These are phyloP conservation scores for Phycodurus eques DNA, from an alignment of 2,113 vertebrate genomes.

Conservation along the genomic window DNA sequence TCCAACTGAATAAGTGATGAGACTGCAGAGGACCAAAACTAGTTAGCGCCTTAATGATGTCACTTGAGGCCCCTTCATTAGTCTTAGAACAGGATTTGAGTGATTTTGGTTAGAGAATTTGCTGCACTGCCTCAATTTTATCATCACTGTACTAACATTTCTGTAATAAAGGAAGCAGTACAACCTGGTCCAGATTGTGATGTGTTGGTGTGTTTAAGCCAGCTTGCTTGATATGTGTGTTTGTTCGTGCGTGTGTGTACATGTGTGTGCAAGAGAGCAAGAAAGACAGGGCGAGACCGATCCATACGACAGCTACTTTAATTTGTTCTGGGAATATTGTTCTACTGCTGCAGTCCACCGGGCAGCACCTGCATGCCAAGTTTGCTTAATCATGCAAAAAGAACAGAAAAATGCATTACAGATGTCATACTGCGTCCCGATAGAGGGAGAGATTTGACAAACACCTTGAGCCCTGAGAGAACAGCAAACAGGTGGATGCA, in stretches of 20 bases:
- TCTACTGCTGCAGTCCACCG: conserved; percentile 65
- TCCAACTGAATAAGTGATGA: conserved; percentile 91
- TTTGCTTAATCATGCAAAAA: conserved; percentile 80
- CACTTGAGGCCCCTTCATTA: conserved; percentile 77
- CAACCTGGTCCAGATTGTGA: conserved; percentile 22
- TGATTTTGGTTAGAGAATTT: conserved; percentile 43
- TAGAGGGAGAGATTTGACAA: conserved; percentile 68
- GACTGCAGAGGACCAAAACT: conserved; percentile 89
- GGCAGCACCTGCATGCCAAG: conserved; percentile 75
- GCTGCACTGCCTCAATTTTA: conserved; percentile 28
- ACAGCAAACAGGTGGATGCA: conserved; percentile 44
- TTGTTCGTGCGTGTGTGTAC: conserved; percentile 3
- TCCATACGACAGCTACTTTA: conserved; percentile 72
- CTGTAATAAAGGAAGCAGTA: conserved; percentile 23
- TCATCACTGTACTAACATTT: conserved; percentile 22
- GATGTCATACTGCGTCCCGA: conserved; percentile 59
- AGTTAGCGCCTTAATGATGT: conserved; percentile 92
- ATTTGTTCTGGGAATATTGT: conserved; percentile 78
- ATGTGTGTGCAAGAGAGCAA: conserved; percentile 4
- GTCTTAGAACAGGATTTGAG: conserved; percentile 44
- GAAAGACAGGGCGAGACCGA: conserved; percentile 50
- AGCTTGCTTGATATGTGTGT: conserved; percentile 25
- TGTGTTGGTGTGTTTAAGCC: conserved; percentile 32
- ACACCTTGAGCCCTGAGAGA: conserved; percentile 67
- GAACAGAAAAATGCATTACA: conserved; percentile 72